phyloP scores from a whole-genome alignment of 2,888 invertebrate species.

The Limnephilus marmoratus region DNA sequence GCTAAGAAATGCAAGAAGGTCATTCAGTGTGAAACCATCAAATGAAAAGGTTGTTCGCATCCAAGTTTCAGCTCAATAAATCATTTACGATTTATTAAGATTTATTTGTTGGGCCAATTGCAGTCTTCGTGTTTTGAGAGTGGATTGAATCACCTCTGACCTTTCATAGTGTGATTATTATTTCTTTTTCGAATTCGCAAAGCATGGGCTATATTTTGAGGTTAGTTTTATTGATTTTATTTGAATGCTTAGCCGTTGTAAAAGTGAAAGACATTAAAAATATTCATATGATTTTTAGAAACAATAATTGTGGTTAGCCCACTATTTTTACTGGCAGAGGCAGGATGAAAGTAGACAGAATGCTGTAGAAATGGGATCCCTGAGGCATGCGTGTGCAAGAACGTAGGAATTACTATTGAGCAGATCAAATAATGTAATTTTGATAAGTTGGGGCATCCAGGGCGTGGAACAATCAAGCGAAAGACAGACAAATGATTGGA shows the following conservation, averaged over 20 bases:
- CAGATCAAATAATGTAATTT: too few relatives aligned
- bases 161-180: not conserved
- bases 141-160: slow-evolving; percentile 14
- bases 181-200: not conserved
- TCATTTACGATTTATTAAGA: slow-evolving; percentile 23
- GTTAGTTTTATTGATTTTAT: not conserved
- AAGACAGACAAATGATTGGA: too few relatives aligned
- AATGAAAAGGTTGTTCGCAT: not conserved
- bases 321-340: too few relatives aligned
- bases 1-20: not conserved
- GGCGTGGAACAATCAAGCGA: too few relatives aligned
- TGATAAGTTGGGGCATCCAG: too few relatives aligned
- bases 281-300: too few relatives aligned
- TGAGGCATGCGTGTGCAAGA: too few relatives aligned
- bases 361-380: too few relatives aligned
- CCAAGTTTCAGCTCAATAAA: slow-evolving; percentile 2
- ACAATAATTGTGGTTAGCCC: too few relatives aligned
- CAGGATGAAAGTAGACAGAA: too few relatives aligned
- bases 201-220: not conserved
- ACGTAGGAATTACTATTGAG: too few relatives aligned
- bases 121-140: not conserved
- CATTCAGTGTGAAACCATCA: not conserved
- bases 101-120: slow-evolving; percentile 19
- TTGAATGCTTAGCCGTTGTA: not conserved
- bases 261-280: not conserved